Conservation (phyloP, 2,797 vertebrate species). For the Molothrus aeneus region DNA sequence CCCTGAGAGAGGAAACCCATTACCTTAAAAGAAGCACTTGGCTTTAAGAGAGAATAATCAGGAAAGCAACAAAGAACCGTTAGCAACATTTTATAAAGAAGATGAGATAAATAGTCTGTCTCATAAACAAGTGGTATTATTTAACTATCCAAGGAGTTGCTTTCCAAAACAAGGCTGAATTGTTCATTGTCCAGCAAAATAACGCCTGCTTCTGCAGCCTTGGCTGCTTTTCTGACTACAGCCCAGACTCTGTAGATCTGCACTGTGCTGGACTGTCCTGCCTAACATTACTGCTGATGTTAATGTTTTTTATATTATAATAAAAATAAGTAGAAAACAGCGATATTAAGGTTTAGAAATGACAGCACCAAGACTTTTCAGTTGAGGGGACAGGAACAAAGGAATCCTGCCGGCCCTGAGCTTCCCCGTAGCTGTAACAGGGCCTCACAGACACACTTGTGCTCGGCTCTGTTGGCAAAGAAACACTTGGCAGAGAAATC, state of each 20-base stretch:
- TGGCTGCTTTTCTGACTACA: not conserved
- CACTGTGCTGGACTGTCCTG: not conserved
- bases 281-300: not conserved
- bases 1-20: conserved; percentile 33
- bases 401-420: not conserved
- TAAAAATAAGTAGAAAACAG: not conserved
- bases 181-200: conserved; percentile 26
- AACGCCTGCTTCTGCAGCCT: not conserved
- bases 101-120: conserved; percentile 37
- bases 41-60: conserved; percentile 34
- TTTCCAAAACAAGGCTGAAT: conserved; percentile 54
- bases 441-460: conserved; percentile 31
- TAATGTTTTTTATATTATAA: not conserved
- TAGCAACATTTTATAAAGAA: conserved; percentile 48
- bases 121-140: conserved; percentile 47
- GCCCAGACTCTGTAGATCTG: not conserved
- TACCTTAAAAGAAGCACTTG: conserved; percentile 48
- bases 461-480: not conserved
- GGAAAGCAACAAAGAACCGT: not conserved
- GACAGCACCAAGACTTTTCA: not conserved
- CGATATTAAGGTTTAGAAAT: not conserved
- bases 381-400: conserved; percentile 23
- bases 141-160: conserved; percentile 9
- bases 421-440: not conserved
- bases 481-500: conserved; percentile 27